phyloP scores from a whole-genome alignment of 2,797 vertebrate species.

The Hyperoplus immaculatus region DNA sequence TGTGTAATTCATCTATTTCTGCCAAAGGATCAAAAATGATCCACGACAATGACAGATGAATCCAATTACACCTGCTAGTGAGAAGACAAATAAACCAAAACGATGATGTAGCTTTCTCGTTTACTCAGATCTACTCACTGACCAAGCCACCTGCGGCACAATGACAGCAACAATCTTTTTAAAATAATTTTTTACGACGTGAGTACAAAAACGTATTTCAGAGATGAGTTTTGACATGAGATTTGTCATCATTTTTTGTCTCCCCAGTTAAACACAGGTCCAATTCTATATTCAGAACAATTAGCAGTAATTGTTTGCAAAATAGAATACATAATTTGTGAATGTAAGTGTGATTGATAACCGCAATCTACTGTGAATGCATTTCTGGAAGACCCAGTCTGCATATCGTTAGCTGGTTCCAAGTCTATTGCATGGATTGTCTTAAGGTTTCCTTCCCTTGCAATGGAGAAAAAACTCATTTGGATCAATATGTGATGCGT shows the following conservation, averaged over 20 bases:
- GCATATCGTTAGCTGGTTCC: background rate
- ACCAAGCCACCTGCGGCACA: background rate
- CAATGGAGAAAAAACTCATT: conserved; percentile 5
- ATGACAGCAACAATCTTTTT: background rate
- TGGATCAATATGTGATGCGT: conserved; percentile 10
- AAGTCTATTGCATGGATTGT: background rate
- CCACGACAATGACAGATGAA: conserved; percentile 34
- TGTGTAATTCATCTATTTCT: conserved; percentile 27
- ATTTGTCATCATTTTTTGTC: background rate
- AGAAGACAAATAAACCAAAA: conserved; percentile 19
- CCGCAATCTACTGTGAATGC: background rate
- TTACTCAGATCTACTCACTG: conserved; percentile 13
- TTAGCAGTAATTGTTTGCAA: background rate
- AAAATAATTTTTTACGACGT: background rate
- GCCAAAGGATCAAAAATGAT: conserved; percentile 20
- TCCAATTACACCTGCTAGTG: conserved; percentile 22
- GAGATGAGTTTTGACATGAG: background rate
- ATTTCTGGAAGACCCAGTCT: background rate
- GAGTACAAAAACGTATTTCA: background rate
- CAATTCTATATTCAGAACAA: background rate
- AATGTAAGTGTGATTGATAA: background rate
- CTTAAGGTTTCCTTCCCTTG: background rate
- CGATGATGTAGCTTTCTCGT: conserved; percentile 6
- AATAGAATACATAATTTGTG: background rate
- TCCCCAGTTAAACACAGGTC: background rate